A percentile compares a stretch with the other conserved stretches of the same genome.
phyloP scores from a whole-genome alignment of 2,797 vertebrate species.

The Neostethus bicornis region DNA sequence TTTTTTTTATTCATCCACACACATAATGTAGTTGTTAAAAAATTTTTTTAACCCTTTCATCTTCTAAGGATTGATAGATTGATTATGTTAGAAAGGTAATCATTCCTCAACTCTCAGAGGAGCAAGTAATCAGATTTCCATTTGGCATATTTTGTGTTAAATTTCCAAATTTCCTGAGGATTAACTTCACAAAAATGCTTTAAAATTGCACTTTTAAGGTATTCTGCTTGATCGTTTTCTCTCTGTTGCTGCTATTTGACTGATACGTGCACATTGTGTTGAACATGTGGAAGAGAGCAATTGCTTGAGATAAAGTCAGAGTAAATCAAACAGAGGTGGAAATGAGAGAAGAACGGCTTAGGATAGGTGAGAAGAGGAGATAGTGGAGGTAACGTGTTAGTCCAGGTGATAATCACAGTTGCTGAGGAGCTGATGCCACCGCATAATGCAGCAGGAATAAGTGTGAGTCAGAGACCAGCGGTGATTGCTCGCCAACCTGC shows the following conservation, averaged over 20 bases:
- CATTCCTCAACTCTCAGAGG: no score
- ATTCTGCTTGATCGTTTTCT: slow-evolving; percentile 52
- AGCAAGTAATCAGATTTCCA: slow-evolving; percentile 44
- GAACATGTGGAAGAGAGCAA: slow-evolving; percentile 16
- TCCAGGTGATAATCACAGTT: slow-evolving; percentile 51
- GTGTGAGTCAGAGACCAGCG: slow-evolving; percentile 43
- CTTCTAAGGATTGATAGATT: no score
- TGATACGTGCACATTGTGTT: slow-evolving; percentile 7
- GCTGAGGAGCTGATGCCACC: slow-evolving; percentile 15
- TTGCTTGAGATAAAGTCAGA: slow-evolving; percentile 26
- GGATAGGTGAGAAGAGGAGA: slow-evolving; percentile 40
- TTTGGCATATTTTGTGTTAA: slow-evolving; percentile 29
- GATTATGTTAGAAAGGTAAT: no score
- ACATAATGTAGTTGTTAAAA: no score
- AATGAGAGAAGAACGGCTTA: slow-evolving; percentile 15
- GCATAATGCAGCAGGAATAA: slow-evolving; percentile 27
- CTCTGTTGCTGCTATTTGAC: slow-evolving; percentile 37
- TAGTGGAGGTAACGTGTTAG: slow-evolving; percentile 46
- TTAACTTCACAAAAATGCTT: slow-evolving; percentile 62
- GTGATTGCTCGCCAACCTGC: slow-evolving; percentile 37
- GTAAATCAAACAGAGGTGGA: slow-evolving; percentile 34
- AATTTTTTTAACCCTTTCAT: no score
- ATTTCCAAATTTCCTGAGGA: slow-evolving; percentile 42
- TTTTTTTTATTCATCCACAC: no score
- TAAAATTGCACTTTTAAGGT: slow-evolving; percentile 58